These are phyloP conservation scores for Bradysia coprophila DNA, from an alignment of 1,140 invertebrate species.

Conservation along the genomic window DNA sequence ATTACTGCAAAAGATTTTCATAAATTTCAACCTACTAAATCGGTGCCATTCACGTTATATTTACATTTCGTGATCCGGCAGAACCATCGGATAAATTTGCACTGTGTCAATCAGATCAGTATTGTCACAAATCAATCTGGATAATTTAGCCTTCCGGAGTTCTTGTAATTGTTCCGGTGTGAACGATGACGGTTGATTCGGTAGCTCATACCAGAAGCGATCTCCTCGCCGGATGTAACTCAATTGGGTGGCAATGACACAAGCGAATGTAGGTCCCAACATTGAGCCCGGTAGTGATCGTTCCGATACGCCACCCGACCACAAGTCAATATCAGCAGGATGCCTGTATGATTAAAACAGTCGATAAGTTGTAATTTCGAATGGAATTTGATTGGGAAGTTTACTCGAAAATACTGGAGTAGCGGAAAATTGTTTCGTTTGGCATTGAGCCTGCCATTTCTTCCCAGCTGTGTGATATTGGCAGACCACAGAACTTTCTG, in stretches of 20 bases:
- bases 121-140: slow-evolving; percentile 87
- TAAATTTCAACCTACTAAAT: slow-evolving; percentile 1
- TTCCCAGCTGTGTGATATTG: slow-evolving; percentile 60
- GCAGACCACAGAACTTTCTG: slow-evolving; percentile 77
- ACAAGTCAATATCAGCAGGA: slow-evolving; percentile 75
- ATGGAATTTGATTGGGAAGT: slow-evolving; percentile 5
- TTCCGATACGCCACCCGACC: slow-evolving; percentile 87
- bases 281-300: slow-evolving; percentile 68
- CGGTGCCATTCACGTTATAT: slow-evolving; percentile 14
- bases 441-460: slow-evolving; percentile 75
- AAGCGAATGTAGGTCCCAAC: slow-evolving; percentile 89
- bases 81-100: slow-evolving; percentile 83
- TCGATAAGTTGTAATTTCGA: background rate
- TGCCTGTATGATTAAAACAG: slow-evolving; percentile 30
- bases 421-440: slow-evolving; percentile 68
- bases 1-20: slow-evolving; percentile 39
- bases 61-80: slow-evolving; percentile 84
- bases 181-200: slow-evolving; percentile 81
- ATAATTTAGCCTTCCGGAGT: slow-evolving; percentile 68
- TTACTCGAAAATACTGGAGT: slow-evolving; percentile 56
- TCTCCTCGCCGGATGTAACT: slow-evolving; percentile 78
- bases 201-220: slow-evolving; percentile 91
- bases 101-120: slow-evolving; percentile 82
- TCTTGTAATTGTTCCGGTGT: slow-evolving; percentile 78
- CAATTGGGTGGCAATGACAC: slow-evolving; percentile 93